These are phyloP conservation scores for Chorisops tibialis DNA, from an alignment of 2,888 invertebrate species.

Conservation along the genomic window DNA sequence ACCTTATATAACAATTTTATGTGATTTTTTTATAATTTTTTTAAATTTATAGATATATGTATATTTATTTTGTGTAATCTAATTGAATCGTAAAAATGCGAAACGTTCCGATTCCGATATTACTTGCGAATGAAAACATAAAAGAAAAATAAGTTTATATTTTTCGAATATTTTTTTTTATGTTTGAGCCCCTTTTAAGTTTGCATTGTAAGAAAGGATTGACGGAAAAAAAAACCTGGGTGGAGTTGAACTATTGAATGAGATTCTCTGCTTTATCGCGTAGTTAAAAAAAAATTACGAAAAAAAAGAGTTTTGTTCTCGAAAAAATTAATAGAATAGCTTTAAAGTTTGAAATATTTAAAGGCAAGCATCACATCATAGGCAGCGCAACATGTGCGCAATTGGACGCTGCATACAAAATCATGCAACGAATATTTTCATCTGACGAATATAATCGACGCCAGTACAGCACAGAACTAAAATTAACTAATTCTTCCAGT, in stretches of 20 bases:
- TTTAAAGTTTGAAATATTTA: too few relatives aligned
- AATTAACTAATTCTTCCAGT: too few relatives aligned
- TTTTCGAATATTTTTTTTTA: neutral
- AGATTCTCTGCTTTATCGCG: neutral
- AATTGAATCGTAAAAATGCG: neutral
- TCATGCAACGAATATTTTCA: too few relatives aligned
- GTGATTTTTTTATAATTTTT: slow-evolving; percentile 1
- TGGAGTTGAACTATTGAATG: slow-evolving; percentile 11
- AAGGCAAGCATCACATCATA: too few relatives aligned
- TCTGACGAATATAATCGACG: too few relatives aligned
- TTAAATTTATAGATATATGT: too few relatives aligned
- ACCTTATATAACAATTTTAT: slow-evolving; percentile 19
- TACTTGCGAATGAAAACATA: neutral
- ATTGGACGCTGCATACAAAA: too few relatives aligned
- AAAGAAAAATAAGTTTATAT: too few relatives aligned
- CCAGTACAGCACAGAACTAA: too few relatives aligned
- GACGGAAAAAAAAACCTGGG: neutral
- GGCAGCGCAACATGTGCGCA: too few relatives aligned
- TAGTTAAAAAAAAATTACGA: neutral
- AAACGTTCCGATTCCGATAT: neutral
- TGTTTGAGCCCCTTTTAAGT: neutral
- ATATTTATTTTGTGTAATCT: neutral
- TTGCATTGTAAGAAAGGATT: neutral
- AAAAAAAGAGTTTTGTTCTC: too few relatives aligned
- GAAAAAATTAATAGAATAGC: too few relatives aligned